Percentiles rank a stretch among this genome's conserved stretches.
Conservation (phyloP, 1,140 invertebrate genomes). For the Euura lappo region DNA sequence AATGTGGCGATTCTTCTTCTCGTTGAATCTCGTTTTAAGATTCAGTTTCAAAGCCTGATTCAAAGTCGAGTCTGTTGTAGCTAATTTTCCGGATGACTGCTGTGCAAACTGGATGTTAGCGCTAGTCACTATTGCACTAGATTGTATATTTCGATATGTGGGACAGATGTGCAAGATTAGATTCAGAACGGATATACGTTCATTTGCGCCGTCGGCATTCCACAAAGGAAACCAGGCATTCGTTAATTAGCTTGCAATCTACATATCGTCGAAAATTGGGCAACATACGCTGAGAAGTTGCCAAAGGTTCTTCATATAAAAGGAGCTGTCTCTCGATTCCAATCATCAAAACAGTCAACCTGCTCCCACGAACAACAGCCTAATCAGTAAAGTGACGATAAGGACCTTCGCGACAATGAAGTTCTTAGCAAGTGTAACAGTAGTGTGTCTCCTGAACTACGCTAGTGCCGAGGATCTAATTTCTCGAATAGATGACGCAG, state of each 20-base stretch:
- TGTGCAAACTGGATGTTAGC: no score
- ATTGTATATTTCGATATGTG: background rate
- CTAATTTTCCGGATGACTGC: conserved; percentile 1
- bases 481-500: background rate
- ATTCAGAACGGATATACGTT: conserved; percentile 9
- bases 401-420: background rate
- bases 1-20: no score
- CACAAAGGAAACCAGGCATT: background rate
- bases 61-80: background rate
- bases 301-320: conserved; percentile 12
- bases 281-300: background rate
- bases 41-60: no score
- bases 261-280: background rate
- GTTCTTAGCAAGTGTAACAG: background rate
- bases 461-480: background rate
- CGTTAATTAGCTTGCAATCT: conserved; percentile 4
- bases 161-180: background rate
- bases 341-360: background rate
- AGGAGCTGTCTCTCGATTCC: background rate
- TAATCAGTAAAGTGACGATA: background rate
- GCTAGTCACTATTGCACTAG: no score
- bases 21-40: no score
- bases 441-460: background rate
- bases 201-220: background rate
- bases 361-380: background rate